Base-by-base conservation (phyloP, 1,140 invertebrate species). In the Physella acuta region DNA sequence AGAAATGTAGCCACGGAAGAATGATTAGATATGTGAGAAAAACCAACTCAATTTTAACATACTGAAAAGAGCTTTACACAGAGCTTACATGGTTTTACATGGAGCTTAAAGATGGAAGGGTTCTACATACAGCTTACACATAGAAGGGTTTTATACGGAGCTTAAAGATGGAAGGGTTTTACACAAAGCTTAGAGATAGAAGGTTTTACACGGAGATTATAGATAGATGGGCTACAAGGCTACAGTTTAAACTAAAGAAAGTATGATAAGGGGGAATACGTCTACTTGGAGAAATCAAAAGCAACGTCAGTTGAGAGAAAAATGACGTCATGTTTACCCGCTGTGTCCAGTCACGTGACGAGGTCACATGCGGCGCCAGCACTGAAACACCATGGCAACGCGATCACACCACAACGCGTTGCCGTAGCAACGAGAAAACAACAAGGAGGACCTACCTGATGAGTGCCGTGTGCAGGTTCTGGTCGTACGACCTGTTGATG, bases 381-480 rank as follows among this genome's bases (percentile, higher is more conserved):
- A n/a, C n/a, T n/a, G n/a, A n/a, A n/a, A n/a, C n/a, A n/a, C n/a
- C n/a, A n/a, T n/a, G n/a, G n/a, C n/a, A n/a, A n/a, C n/a, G n/a
- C n/a, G n/a, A n/a, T n/a, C n/a, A n/a, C n/a, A n/a, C n/a, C n/a
- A n/a, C n/a, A n/a, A n/a, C n/a, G n/a, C n/a, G n/a, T n/a, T n/a
- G n/a, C n/a, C n/a, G n/a, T n/a, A n/a, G n/a, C n/a, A n/a, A n/a
- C n/a, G n/a, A n/a, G n/a, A n/a, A n/a, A n/a, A n/a, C n/a, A n/a
- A n/a, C n/a, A n/a, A n/a, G n/a, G 4, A 5, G 2, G 33, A 30
- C 51, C 34, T 8, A 56, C 64, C 64, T 56, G 2, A 33, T 14
- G 2, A 64, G 26, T 34, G 53, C 62, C 16, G 39, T 52, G 30
- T 64, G 39, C 20, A 64, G 26, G 33, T 51, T 64, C 1, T 64